phyloP scores from a whole-genome alignment of 2,113 vertebrate species.

The Phocoena phocoena region DNA sequence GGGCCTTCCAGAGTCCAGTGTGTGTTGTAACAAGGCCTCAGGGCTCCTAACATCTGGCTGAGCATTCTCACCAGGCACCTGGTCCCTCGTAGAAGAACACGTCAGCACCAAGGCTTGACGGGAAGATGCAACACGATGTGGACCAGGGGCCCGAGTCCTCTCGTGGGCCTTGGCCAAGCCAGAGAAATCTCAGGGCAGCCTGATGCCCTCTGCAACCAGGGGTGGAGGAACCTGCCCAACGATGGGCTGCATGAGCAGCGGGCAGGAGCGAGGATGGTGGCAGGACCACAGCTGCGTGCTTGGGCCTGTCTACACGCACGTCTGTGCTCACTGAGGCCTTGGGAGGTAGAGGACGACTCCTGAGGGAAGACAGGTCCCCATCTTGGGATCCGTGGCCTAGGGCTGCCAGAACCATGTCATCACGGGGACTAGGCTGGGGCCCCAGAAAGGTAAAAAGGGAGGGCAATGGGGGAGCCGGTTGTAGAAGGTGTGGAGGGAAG shows the following conservation, averaged over 20 bases:
- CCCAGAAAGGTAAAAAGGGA: not conserved
- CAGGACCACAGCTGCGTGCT: not conserved
- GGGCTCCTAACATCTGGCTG: not conserved
- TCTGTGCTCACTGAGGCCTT: not conserved
- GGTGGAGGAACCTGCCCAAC: not conserved
- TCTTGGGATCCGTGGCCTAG: not conserved
- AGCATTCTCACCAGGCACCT: not conserved
- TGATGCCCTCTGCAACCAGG: not conserved
- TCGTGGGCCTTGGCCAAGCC: not conserved
- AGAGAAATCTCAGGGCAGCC: not conserved
- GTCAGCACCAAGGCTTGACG: not conserved
- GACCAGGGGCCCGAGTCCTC: not conserved
- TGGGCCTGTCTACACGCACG: not conserved
- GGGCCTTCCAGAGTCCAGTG: not conserved
- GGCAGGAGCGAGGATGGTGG: not conserved
- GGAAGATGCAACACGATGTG: not conserved
- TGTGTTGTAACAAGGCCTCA: not conserved
- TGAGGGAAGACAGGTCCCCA: not conserved
- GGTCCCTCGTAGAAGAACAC: not conserved
- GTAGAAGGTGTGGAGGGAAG: not conserved
- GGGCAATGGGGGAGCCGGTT: not conserved
- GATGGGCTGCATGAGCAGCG: not conserved
- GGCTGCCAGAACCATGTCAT: not conserved
- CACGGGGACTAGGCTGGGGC: not conserved
- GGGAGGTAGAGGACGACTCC: not conserved